phyloP scores from a whole-genome alignment of 2,797 vertebrate species.

The Betta splendens region DNA sequence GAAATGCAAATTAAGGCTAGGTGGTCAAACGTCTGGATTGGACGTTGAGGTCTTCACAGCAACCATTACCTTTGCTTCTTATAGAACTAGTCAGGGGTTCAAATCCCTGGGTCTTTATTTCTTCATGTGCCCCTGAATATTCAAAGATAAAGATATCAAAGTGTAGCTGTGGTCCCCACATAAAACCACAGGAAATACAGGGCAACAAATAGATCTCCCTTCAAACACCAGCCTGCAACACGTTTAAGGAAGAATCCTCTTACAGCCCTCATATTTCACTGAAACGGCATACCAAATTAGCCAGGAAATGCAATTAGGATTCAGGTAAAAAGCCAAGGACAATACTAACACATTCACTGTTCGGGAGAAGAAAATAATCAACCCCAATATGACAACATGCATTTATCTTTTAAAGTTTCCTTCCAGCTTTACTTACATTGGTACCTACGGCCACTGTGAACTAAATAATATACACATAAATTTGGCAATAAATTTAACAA shows the following conservation, averaged over 20 bases:
- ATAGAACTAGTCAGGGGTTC: constrained; percentile 88
- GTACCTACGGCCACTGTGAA: constrained; percentile 31
- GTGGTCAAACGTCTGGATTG: constrained; percentile 81
- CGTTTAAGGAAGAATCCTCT: constrained; percentile 65
- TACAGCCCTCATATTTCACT: constrained; percentile 71
- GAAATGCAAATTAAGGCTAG: constrained; percentile 78
- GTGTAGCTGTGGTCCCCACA: constrained; percentile 81
- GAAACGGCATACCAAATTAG: constrained; percentile 59
- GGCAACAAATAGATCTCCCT: constrained; percentile 77
- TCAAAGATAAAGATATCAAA: constrained; percentile 88
- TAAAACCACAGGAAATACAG: constrained; percentile 82
- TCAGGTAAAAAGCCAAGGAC: constrained; percentile 58
- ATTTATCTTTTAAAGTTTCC: constrained; percentile 40
- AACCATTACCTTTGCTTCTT: constrained; percentile 88
- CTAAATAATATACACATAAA: constrained; percentile 43
- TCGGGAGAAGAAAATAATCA: constrained; percentile 52
- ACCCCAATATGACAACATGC: constrained; percentile 68
- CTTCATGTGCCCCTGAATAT: constrained; percentile 88
- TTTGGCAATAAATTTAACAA: constrained; percentile 38
- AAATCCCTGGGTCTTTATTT: constrained; percentile 87
- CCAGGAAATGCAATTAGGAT: constrained; percentile 54
- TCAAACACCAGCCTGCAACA: constrained; percentile 69
- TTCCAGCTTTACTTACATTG: constrained; percentile 38
- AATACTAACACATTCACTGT: constrained; percentile 57
- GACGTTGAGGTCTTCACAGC: constrained; percentile 83